Base-by-base conservation (phyloP, 1,140 invertebrate species). In the Rhynchophorus ferrugineus region DNA sequence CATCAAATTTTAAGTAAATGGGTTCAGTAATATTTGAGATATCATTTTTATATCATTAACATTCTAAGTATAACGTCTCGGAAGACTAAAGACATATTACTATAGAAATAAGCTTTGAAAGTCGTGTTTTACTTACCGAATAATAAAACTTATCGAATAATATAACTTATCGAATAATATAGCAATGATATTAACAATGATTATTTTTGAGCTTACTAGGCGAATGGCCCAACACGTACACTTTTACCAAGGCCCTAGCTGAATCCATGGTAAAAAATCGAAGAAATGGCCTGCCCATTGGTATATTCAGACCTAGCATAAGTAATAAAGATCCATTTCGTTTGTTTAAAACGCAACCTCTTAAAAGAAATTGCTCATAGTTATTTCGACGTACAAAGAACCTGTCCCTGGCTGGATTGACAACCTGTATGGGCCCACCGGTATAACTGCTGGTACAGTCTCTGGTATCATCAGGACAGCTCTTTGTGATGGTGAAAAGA, bases 351-450 rank as follows among this genome's bases (percentile, higher is more conserved):
- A n/a, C n/a, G n/a, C n/a, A n/a, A n/a, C n/a, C n/a, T n/a, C n/a
- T n/a, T n/a, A n/a, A n/a, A n/a, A n/a, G n/a, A n/a, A n/a, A n/a
- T n/a, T n/a, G n/a, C n/a, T n/a, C 65, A 11, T 57, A 70, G 73
- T 75, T 8, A 61, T 68, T 14, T 69, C 71, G 0, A 60, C 71
- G 0, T 70, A 65, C 50, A 63, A 64, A 44, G 72, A 74, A 52
- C 79, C 79, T 0, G 64, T 75, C 14, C 70, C 75, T 1, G 84
- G 86, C 1, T 91, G 88, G 88, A 83, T 91, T 1, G 90, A 95
- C 67, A 94, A 92, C 66, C 77, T 89, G 41, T 93, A 93, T 73
- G 91, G 90, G n/a, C 87, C 89, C 1, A 89, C 86, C 35, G 89
- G 82, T 0, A 59, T 84, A 2, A 61, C 80, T 1, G 78, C 76